These are phyloP conservation scores for Albula glossodonta DNA, from an alignment of 2,113 vertebrate species.

Conservation along the genomic window DNA sequence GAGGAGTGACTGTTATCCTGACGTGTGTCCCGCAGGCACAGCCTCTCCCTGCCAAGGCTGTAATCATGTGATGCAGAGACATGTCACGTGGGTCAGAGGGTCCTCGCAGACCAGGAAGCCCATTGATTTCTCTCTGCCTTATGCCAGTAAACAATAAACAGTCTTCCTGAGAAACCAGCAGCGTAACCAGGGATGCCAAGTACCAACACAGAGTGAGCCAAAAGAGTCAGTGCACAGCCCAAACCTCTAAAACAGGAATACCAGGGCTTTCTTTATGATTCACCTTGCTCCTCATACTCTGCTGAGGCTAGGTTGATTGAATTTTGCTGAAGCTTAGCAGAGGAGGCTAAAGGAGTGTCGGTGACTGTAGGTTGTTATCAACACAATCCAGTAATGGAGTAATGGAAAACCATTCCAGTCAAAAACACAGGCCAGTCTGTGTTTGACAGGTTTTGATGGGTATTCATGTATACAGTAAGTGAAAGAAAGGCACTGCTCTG, in stretches of 20 bases:
- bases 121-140: background rate
- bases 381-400: background rate
- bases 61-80: background rate
- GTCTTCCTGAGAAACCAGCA: background rate
- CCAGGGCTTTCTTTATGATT: too few relatives aligned
- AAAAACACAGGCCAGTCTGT: background rate
- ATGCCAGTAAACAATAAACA: conserved; percentile 6
- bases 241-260: background rate
- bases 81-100: background rate
- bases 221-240: background rate
- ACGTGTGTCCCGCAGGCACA: background rate
- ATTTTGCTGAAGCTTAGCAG: background rate
- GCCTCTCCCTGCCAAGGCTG: background rate
- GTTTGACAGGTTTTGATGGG: background rate
- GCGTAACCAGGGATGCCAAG: background rate
- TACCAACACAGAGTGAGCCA: background rate
- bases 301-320: conserved; percentile 17
- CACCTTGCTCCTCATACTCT: conserved; percentile 15
- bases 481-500: background rate
- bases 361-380: background rate
- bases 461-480: too few relatives aligned
- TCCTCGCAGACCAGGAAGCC: background rate
- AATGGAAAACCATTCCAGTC: background rate
- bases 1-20: background rate
- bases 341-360: background rate